phyloP scores from a whole-genome alignment of 2,113 vertebrate species.

The Miniopterus natalensis region DNA sequence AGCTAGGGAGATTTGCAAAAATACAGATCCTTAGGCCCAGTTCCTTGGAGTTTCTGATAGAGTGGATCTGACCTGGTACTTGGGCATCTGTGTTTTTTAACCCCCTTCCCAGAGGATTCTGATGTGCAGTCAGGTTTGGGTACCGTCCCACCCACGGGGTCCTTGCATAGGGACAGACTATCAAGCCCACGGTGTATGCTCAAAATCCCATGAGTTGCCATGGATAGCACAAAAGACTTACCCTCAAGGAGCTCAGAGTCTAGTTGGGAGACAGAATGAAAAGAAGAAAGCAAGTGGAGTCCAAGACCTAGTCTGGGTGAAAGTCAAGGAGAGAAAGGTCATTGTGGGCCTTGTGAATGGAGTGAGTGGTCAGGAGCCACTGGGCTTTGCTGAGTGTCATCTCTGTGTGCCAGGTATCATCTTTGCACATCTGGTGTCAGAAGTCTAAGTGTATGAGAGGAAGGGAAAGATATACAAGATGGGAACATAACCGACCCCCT shows the following conservation, averaged over 20 bases:
- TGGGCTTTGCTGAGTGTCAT: background rate
- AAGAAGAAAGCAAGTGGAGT: slow-evolving; percentile 16
- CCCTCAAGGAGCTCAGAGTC: background rate
- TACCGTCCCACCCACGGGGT: background rate
- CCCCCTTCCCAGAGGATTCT: background rate
- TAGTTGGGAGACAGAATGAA: background rate
- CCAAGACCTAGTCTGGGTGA: background rate
- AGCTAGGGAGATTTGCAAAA: background rate
- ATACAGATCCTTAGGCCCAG: background rate
- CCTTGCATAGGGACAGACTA: background rate
- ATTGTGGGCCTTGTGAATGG: background rate
- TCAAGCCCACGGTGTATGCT: no score
- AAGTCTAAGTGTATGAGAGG: background rate
- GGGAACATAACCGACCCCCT: background rate
- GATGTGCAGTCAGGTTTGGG: background rate
- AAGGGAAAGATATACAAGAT: background rate
- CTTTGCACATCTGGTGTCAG: background rate
- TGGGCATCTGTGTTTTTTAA: background rate
- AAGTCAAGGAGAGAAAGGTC: background rate
- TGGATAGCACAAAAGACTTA: background rate
- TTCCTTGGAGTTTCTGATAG: background rate
- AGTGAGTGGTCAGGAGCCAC: background rate
- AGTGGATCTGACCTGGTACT: background rate
- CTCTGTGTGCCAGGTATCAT: background rate
- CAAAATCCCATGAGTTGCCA: background rate